Evolutionary conservation across 2,797 vertebrate genomes (phyloP), one percentile per base, ranked within the genome.

Genomic region (Cheirogaleus major): DNA sequence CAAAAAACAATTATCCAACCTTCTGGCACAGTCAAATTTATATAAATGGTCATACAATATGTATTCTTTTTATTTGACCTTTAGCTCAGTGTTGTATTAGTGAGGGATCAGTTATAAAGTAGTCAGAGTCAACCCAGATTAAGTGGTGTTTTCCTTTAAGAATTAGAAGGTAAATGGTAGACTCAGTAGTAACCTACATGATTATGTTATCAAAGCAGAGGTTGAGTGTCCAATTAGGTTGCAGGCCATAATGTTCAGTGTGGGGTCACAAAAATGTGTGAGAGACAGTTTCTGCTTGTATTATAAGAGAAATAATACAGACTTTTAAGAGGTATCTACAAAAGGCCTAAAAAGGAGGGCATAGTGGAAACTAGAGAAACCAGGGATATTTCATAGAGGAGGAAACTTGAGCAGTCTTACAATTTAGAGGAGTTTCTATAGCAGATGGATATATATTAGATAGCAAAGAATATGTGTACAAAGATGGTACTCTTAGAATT

Each of bases 1-100:
- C 41, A 45, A 63, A 38, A 81, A 48, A 18, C 41, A 35, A 22
- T 45, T 72, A 6, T 78, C 61, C 55, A 69, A n/a, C 75, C 57
- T 88, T 90, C 22, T 30, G 35, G 69, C 72, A 86, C 0, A 22
- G 15, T 38, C 69, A 18, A 63, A 65, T 69, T 57, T 70, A 72
- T 41, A 35, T 73, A 87, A 87, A 52, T 86, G 13, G n/a, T 61
- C 38, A 20, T 70, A 25, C 0, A 72, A 7, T 70, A 67, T n/a
- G 12, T 35, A n/a, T 81, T 41, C 4, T 32, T 83, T 67, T 30
- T 72, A 61, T 67, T 70, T 97, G 69, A 11, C 48, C 35, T 87
- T 96, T 86, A 83, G 80, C 43, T 95, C 32, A 96, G 13, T 57
- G 30, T 86, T 86, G 13, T 83, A 52, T 73, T 85, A 79, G 13